phyloP scores from a whole-genome alignment of 1,140 invertebrate genomes.

The Trachelipus rathkii region DNA sequence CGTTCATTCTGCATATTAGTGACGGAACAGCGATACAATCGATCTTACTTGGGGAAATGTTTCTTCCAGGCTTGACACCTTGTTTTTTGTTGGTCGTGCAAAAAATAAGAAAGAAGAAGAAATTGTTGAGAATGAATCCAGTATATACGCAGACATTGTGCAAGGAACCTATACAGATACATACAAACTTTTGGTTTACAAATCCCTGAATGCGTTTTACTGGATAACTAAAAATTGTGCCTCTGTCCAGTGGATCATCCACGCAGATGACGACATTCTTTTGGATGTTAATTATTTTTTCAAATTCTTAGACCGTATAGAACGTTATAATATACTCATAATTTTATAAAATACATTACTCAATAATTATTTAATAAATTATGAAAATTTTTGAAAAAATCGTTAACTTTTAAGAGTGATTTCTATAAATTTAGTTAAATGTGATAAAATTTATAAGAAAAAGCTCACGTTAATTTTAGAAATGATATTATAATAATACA shows the following conservation, averaged over 20 bases:
- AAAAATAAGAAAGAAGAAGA: conserved; percentile 13
- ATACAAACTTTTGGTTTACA: not conserved
- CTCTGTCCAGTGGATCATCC: not conserved
- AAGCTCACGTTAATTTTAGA: too few relatives aligned
- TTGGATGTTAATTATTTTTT: not conserved
- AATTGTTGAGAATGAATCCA: conserved; percentile 23
- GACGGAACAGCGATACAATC: conserved; percentile 27
- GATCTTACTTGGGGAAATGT: conserved; percentile 27
- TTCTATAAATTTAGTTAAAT: too few relatives aligned
- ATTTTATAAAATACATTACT: too few relatives aligned
- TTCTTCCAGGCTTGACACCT: conserved; percentile 13
- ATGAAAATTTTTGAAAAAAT: too few relatives aligned
- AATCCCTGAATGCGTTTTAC: not conserved
- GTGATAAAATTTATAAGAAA: too few relatives aligned
- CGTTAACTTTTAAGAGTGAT: too few relatives aligned
- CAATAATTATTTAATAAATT: too few relatives aligned
- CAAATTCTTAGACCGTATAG: not conserved
- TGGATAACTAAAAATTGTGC: too few relatives aligned
- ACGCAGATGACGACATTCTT: not conserved
- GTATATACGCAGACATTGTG: conserved; percentile 25
- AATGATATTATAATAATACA: too few relatives aligned
- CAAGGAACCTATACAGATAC: conserved; percentile 20
- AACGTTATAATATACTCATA: too few relatives aligned
- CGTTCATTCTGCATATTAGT: conserved; percentile 31
- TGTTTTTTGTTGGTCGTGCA: conserved; percentile 35